These are phyloP conservation scores for Platycheirus rosarum DNA, from an alignment of 2,888 invertebrate species.

Conservation along the genomic window DNA sequence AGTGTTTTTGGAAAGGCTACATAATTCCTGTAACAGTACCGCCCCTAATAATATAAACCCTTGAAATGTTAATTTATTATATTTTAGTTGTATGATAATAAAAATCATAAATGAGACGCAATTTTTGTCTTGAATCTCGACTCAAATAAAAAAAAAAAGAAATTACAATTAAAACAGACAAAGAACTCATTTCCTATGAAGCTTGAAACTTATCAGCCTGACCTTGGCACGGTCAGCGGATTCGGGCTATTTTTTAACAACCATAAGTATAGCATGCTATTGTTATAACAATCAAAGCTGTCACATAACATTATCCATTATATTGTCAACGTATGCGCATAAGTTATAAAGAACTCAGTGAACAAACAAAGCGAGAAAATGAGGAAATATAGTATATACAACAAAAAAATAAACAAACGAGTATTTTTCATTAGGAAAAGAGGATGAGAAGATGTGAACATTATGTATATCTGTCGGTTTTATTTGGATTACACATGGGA, in stretches of 20 bases:
- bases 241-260: conserved; percentile 25
- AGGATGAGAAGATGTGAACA: conserved; percentile 14
- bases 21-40: too few relatives aligned
- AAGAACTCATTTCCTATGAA: conserved; percentile 39
- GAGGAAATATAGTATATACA: background rate
- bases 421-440: conserved; percentile 28
- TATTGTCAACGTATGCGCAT: conserved; percentile 38
- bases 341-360: background rate
- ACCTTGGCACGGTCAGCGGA: conserved; percentile 62
- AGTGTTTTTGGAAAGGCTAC: too few relatives aligned
- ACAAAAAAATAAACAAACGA: conserved; percentile 9
- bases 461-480: background rate
- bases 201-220: conserved; percentile 50
- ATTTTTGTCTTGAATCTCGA: too few relatives aligned
- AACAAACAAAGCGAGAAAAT: conserved; percentile 9
- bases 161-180: conserved; percentile 38
- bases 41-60: too few relatives aligned
- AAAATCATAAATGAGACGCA: too few relatives aligned
- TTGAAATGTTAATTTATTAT: too few relatives aligned
- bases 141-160: background rate
- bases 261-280: conserved; percentile 26
- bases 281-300: conserved; percentile 36
- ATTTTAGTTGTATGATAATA: conserved; percentile 7
- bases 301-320: conserved; percentile 37
- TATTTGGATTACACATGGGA: background rate